Evolutionary conservation across 2,888 invertebrate genomes (phyloP), one percentile per base, ranked within the genome.

Genomic region (Tillus elongatus): DNA sequence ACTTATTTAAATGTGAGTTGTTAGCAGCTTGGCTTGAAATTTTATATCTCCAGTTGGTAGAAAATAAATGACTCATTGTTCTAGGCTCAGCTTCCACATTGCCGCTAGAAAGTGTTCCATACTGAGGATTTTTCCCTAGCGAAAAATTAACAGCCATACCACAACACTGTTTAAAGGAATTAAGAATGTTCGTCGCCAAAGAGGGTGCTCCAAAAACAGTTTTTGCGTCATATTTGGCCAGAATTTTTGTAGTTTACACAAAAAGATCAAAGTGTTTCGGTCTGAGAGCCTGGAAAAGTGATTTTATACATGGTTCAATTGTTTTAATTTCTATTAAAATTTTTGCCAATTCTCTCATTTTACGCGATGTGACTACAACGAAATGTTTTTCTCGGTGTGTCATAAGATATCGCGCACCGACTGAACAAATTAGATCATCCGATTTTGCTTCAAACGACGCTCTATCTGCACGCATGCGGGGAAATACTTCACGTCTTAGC

Each of bases 121-220:
- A 37, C 13, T 36, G 11, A 6, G 31, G 19, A 14, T 40, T 37
- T 37, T 16, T 35, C 38, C 40, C 38, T 24, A 36, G 33, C 13
- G 26, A 36, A 38, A 26, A 42, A n/a, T 34, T 14, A 33, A 44
- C 40, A n/a, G 48, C 51, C 14, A 49, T 42, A 14, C 50, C 46
- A 30, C 46, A 51, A 35, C 52, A 51, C 15, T 53, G 48, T 37
- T 52, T 50, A 11, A 51, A 37, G 15, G 42, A 13, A 33, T 46
- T 52, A 13, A 35, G 40, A n/a, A 52, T 45, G 41, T 52, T 51
- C 33, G 51, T 36, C 15, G 46, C 50, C 33, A 33, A 43, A 11
- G 48, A 41, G 9, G 46, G 43, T n/a, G 49, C 36, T 16, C 33
- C 19, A 33, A 42, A 53, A 16, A 14, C 15, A 30, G 39, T 49